Percentiles rank a stretch among this genome's conserved stretches.
Evolutionary conservation across 2,888 invertebrate genomes (phyloP).

Genomic region (Apamea monoglypha): DNA sequence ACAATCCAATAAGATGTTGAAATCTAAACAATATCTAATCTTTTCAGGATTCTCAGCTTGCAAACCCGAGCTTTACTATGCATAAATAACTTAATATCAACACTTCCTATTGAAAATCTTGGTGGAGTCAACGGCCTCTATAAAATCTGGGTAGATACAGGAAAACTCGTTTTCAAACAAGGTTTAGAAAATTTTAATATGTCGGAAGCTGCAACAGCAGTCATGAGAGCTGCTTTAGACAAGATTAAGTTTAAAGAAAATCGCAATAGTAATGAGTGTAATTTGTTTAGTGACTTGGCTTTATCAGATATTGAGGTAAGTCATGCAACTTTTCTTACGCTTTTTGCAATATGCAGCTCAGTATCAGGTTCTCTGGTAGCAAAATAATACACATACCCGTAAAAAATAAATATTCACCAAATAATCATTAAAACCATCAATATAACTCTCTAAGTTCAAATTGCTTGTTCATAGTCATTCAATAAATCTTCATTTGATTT

Average conservation of each 20-base stretch:
- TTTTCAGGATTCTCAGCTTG: slow-evolving; percentile 88
- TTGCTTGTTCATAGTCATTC: background rate
- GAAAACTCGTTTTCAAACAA: slow-evolving; percentile 91
- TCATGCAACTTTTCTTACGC: background rate
- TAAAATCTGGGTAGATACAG: slow-evolving; percentile 92
- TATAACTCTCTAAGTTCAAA: background rate
- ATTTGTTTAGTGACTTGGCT: slow-evolving; percentile 89
- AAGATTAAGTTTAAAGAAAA: slow-evolving; percentile 90
- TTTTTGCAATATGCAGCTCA: background rate
- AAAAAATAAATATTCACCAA: background rate
- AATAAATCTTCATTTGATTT: background rate
- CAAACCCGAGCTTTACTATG: slow-evolving; percentile 92
- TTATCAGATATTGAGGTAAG: slow-evolving; percentile 90
- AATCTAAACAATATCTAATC: slow-evolving; percentile 13
- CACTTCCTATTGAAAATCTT: slow-evolving; percentile 91
- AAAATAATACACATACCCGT: background rate
- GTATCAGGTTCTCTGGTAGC: background rate
- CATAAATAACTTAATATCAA: slow-evolving; percentile 92
- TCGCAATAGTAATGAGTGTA: slow-evolving; percentile 75
- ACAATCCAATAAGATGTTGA: background rate
- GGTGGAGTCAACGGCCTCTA: slow-evolving; percentile 92
- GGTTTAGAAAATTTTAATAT: slow-evolving; percentile 87
- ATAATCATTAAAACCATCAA: background rate
- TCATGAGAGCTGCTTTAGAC: slow-evolving; percentile 93
- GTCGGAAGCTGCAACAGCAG: slow-evolving; percentile 93